Base-by-base conservation (phyloP, 2,888 invertebrate species). In the Pyralis farinalis region DNA sequence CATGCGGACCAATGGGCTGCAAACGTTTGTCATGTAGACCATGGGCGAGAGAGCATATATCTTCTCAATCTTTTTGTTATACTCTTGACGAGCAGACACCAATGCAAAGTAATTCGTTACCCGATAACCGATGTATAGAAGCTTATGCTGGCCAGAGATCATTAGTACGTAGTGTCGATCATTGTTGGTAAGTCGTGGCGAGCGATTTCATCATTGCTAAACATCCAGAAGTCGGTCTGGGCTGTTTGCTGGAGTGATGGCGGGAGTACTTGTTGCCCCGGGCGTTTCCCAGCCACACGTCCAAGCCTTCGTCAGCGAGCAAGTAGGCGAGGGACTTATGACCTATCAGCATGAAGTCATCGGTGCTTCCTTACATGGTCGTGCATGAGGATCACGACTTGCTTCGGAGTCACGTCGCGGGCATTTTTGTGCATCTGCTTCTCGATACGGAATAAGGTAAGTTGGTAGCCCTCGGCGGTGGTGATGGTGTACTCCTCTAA, bases 291-390 rank as follows among this genome's bases (percentile, higher is more conserved):
- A 88, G 70, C 84, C 83, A 87, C 37, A 88, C 87, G n/a, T 87
- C 86, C 53, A 70, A 81, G 42, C 83, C 85, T 28, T 75, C 76
- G 47, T 85, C 80, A 16, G 77, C 60, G 9, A 88, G 68, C 46
- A 75, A 51, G 60, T 75, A 87, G 12, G 83, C 75, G 27, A 88
- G 78, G 0, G 85, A 79, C 45, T 91, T 90, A 42, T 88, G 91
- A 9, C 92, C 91, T 69, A 93, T 91, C 46, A 93, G 76, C 2
- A 95, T 79, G 92, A 92, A 96, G 66, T 93, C 91, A 20, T 92
- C 91, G 0, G 94, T 91, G 49, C 92, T 91, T 32, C 91, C 92
- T n/a, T 94, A 66, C 1, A 95, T n/a, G 69, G 3, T 95, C 93
- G 63, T 92, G 93, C 77, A 91, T 84, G 28, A 93, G 53, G 44